A percentile compares a stretch with the other conserved stretches of the same genome.
phyloP scores from a whole-genome alignment of 2,797 vertebrate species.

The Furcifer pardalis region DNA sequence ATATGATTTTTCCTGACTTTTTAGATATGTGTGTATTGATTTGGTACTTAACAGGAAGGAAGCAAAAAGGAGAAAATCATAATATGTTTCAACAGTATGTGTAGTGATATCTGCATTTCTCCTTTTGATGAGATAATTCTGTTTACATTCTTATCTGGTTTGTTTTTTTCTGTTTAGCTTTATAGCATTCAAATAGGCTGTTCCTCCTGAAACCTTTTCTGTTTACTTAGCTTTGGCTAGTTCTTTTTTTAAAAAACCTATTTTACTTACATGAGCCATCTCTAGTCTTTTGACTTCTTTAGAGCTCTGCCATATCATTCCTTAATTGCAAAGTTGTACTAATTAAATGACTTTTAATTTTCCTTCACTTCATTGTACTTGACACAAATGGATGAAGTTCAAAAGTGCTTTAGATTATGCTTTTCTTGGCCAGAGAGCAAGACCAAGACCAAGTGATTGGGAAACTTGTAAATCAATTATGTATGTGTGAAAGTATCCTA shows the following conservation, averaged over 20 bases:
- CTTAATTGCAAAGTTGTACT: slow-evolving; percentile 13
- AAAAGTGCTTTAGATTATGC: background rate
- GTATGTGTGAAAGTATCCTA: background rate
- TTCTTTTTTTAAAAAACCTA: slow-evolving; percentile 2
- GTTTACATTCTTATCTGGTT: slow-evolving; percentile 17
- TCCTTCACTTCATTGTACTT: background rate
- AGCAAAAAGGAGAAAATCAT: background rate
- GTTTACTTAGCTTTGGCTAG: background rate
- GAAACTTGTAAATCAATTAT: background rate
- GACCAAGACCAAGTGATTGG: background rate
- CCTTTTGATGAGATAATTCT: background rate
- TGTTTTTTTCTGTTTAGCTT: slow-evolving; percentile 10
- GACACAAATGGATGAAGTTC: background rate
- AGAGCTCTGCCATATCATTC: background rate
- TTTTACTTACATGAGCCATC: background rate
- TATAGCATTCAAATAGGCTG: background rate
- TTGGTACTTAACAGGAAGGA: slow-evolving; percentile 11
- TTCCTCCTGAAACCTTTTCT: background rate
- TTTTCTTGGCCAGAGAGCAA: background rate
- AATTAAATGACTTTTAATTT: slow-evolving; percentile 11
- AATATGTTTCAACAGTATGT: slow-evolving; percentile 16
- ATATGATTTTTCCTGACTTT: background rate
- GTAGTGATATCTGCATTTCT: slow-evolving; percentile 1
- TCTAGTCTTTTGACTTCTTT: background rate
- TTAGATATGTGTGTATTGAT: slow-evolving; percentile 19